Evolutionary conservation across 1,140 invertebrate species (phyloP), one percentile per base, ranked within the genome.

Genomic region (Pseudomyrmex concolor): DNA sequence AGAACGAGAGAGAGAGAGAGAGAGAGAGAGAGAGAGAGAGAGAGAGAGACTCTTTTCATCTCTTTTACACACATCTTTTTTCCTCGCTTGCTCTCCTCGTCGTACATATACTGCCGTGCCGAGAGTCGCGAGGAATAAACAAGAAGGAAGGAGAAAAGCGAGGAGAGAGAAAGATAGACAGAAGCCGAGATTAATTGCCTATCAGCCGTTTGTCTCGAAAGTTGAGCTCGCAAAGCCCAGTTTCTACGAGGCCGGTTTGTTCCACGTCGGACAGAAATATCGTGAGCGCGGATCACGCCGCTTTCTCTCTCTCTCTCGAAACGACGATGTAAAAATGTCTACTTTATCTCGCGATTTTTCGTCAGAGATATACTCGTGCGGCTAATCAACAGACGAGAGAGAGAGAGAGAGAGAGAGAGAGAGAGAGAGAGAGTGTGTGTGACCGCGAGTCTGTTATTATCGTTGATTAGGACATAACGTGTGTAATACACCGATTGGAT

Each of bases 131-230:
- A 62, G 57, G 51, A 54, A 25, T 63, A 64, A 70, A 19, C 22
- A 55, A 22, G 62, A 43, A 48, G n/a, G 34, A 55, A 19, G 51
- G 51, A 19, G 4, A n/a, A 3, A 15, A 25, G 51, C 4, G 10
- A 17, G 12, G 34, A 68, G 43, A n/a, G 60, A 59, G 73, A 43
- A 12, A 64, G 59, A 73, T 19, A 55, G 68, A 57, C 25, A 59
- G 57, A 67, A 66, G 70, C 50, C 43, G 83, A 88, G 87, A 88
- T 88, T 88, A 88, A 88, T 88, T 88, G 87, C 86, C 87, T 85
- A 88, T 88, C 87, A 86, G 73, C 86, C 77, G 87, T 88, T 88
- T 88, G 87, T 88, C 87, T 88, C 83, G 83, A 85, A 78, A 88
- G 77, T 88, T 86, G 34, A 55, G 76, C 82, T 74, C 71, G 82